Evolutionary conservation across 2,888 invertebrate species (phyloP).

Genomic region (Drosophila trichaetosa): DNA sequence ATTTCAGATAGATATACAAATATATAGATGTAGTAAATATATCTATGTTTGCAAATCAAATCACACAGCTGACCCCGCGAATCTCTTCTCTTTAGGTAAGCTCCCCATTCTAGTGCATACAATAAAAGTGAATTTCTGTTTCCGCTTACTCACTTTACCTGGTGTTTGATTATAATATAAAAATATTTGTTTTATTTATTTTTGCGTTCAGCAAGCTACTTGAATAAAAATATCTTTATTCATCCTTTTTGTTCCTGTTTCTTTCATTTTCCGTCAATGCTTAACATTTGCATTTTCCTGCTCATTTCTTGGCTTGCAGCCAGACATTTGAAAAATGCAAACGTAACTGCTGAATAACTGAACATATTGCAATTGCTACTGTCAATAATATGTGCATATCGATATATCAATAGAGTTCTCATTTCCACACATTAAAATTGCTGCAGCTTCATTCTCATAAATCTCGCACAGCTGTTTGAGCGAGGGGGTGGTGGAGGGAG

Average conservation of each 20-base stretch:
- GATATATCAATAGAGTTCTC: conserved; percentile 71
- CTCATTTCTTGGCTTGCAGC: conserved; percentile 9
- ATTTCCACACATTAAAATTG: conserved; percentile 77
- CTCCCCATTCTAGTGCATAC: neutral
- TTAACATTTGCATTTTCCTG: conserved; percentile 7
- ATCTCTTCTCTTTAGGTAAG: neutral
- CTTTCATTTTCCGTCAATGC: neutral
- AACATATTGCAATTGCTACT: conserved; percentile 59
- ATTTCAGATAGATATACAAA: neutral
- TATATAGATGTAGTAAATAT: neutral
- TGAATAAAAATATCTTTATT: neutral
- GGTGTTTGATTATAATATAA: neutral
- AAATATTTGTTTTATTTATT: neutral
- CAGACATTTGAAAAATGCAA: conserved; percentile 4
- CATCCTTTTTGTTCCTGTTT: neutral
- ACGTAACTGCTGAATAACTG: conserved; percentile 17
- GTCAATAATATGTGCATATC: conserved; percentile 67
- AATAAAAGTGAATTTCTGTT: neutral
- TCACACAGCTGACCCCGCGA: neutral
- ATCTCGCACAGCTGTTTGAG: conserved; percentile 36
- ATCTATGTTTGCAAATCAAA: neutral
- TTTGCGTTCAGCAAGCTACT: neutral
- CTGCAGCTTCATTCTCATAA: conserved; percentile 58
- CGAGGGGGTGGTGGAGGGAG: neutral
- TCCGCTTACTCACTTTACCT: neutral